phyloP scores from a whole-genome alignment of 2,888 invertebrate genomes.

The Cheilosia urbana region DNA sequence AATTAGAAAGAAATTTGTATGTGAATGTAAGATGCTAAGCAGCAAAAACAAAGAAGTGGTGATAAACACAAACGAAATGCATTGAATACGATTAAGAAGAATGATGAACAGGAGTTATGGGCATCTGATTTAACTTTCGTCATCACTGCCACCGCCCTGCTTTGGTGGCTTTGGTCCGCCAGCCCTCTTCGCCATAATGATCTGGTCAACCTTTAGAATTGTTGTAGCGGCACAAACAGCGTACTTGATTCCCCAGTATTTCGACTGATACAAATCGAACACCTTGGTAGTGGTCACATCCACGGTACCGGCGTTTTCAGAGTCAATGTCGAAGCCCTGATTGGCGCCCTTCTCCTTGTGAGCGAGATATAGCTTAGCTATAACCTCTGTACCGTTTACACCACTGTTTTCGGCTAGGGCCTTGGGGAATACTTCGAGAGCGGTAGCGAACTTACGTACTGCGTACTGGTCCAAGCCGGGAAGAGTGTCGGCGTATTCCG shows the following conservation, averaged over 20 bases:
- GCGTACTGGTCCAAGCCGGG: slow-evolving; percentile 99
- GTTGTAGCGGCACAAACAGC: slow-evolving; percentile 97
- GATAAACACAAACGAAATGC: slow-evolving; percentile 57
- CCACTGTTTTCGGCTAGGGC: slow-evolving; percentile 98
- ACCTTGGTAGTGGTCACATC: slow-evolving; percentile 92
- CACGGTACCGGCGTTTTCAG: slow-evolving; percentile 88
- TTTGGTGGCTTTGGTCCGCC: slow-evolving; percentile 96
- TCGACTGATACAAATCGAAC: slow-evolving; percentile 92
- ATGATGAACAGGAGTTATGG: slow-evolving; percentile 3
- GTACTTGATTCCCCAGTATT: slow-evolving; percentile 97
- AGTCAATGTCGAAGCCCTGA: slow-evolving; percentile 94
- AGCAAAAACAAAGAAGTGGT: slow-evolving; percentile 28
- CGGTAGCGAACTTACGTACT: slow-evolving; percentile 95
- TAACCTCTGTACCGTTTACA: slow-evolving; percentile 92
- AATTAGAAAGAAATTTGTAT: slow-evolving; percentile 45
- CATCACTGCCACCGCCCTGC: slow-evolving; percentile 88
- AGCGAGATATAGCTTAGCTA: slow-evolving; percentile 96
- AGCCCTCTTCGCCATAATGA: slow-evolving; percentile 98
- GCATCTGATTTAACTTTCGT: slow-evolving; percentile 86
- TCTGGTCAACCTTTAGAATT: slow-evolving; percentile 97
- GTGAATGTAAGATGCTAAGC: slow-evolving; percentile 56
- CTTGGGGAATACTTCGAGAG: slow-evolving; percentile 95
- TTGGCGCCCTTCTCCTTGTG: slow-evolving; percentile 93
- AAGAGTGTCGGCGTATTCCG: slow-evolving; percentile 94
- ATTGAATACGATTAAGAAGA: slow-evolving; percentile 40